Evolutionary conservation across 2,888 invertebrate genomes (phyloP), one percentile per base, ranked within the genome.

Genomic region (Malthinus flaveolus): DNA sequence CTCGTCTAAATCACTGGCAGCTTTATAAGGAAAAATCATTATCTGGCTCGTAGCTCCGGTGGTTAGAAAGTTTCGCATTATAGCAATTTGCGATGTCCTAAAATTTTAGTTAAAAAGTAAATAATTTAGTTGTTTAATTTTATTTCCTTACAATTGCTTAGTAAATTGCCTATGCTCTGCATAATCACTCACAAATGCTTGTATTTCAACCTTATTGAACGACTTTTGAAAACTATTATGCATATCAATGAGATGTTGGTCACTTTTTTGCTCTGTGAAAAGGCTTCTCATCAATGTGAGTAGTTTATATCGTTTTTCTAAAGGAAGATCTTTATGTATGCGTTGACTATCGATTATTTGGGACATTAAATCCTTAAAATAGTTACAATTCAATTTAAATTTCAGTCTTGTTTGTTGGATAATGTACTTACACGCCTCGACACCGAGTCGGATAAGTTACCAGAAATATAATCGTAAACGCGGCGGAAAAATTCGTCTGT

Each of bases 41-140:
- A 61, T 56, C 52, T 61, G 52, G 1, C 34, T 51, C n/a, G 65
- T 61, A 3, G 63, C 63, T 5, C 65, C 62, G 23, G 4, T 51
- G 4, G 36, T 39, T 8, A 64, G 34, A 46, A 56, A 61, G 1
- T 42, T 56, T 49, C 44, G 54, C 15, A 59, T 9, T 2, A 35
- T 15, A 7, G 42, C 34, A 7, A 56, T 39, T 23, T 62, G 49
- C 32, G 35, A 34, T 12, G 53, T 47, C 8, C 64, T 64, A 42
- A 39, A 45, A 56, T 12, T 6, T 10, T 32, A 13, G n/a, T n/a
- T n/a, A 4, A n/a, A 12, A 23, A 1, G 12, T 33, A n/a, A 47
- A 7, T 13, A 6, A 12, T 12, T 31, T 7, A n/a, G n/a, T 47
- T 9, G 4, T 7, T 11, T 31, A 39, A n/a, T 9, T 10, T 37